These are phyloP conservation scores for Aporophyla nigra DNA, from an alignment of 2,888 invertebrate species.

Conservation along the genomic window DNA sequence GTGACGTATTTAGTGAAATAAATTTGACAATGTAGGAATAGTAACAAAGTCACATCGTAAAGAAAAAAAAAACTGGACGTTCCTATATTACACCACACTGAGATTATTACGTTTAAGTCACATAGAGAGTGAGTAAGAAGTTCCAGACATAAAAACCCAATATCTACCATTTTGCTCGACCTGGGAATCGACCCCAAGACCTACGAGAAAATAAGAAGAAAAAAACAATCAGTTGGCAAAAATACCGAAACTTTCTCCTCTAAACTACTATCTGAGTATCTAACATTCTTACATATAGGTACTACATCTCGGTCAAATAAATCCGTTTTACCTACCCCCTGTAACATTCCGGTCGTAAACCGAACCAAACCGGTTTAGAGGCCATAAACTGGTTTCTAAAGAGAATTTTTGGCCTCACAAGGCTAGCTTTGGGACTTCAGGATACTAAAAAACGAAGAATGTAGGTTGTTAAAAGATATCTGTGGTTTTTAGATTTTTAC, in stretches of 20 bases:
- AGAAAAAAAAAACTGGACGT: too few species aligned
- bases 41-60: neutral
- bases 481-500: slow-evolving; percentile 3
- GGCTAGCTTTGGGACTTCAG: neutral
- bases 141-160: too few species aligned
- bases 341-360: slow-evolving; percentile 41
- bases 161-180: too few species aligned
- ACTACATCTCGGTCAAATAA: slow-evolving; percentile 36
- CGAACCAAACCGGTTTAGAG: slow-evolving; percentile 17
- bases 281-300: neutral
- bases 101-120: too few species aligned
- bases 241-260: neutral
- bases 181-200: too few species aligned
- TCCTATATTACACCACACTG: too few species aligned
- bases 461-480: slow-evolving; percentile 22
- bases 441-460: neutral
- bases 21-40: neutral
- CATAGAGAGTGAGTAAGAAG: too few species aligned
- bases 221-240: too few species aligned
- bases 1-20: neutral
- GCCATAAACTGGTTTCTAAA: slow-evolving; percentile 45
- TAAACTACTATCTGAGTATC: neutral
- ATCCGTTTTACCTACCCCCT: slow-evolving; percentile 13
- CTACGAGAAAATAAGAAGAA: neutral
- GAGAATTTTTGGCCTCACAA: slow-evolving; percentile 16